Evolutionary conservation across 2,797 vertebrate genomes (phyloP), one percentile per base, ranked within the genome.

Genomic region (Eulemur coronatus): DNA sequence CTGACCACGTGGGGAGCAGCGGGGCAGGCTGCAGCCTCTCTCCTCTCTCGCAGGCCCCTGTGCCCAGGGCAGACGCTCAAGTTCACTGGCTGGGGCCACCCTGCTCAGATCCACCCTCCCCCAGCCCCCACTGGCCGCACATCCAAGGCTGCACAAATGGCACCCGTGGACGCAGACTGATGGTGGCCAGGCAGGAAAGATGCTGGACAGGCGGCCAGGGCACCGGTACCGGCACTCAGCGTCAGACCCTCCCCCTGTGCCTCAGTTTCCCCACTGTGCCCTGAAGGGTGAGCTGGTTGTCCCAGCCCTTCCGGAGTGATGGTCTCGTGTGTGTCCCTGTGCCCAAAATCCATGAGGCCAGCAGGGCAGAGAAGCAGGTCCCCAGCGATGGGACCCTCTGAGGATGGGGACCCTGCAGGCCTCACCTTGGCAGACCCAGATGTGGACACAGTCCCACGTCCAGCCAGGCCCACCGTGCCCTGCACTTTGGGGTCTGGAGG

Each of bases 101-200:
- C 1, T 22, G 14, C 61, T 61, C 82, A 5, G 48, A 46, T 38
- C 13, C 55, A 18, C 30, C 26, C 4, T 26, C 8, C 43, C 59
- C 18, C 35, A 17, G n/a, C 14, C 11, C 3, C 59, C n/a, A 0
- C 22, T 3, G 5, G 46, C 46, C 26, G 6, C 1, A 20, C 20
- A 46, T 5, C 18, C 7, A 1, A 41, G 18, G 33, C 33, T 6
- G 1, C 22, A 9, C n/a, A 22, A 75, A 15, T 3, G 24, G 8
- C 88, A 11, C 46, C 41, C 13, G 7, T 22, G 26, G 55, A 8
- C 0, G 0, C 0, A 13, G 50, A 8, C n/a, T 4, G 41, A 3
- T 0, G 1, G 38, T 15, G 20, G 2, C 20, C 61, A 43, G 28
- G 9, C 28, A 17, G 46, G 33, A 52, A 28, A 14, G 75, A 24